phyloP scores from a whole-genome alignment of 2,888 invertebrate genomes.

The Catocala nupta region DNA sequence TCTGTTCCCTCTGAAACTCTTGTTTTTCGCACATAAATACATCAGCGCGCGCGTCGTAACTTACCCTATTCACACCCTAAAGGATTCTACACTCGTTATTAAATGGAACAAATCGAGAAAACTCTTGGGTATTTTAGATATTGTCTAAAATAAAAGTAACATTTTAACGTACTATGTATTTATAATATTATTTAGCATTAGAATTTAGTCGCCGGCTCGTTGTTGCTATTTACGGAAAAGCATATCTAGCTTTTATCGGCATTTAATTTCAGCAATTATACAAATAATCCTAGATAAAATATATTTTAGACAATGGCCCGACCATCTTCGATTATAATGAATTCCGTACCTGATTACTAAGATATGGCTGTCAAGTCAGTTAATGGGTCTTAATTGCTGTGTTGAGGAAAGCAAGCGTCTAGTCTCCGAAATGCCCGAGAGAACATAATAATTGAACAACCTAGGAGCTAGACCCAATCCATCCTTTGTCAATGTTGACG shows the following conservation, averaged over 20 bases:
- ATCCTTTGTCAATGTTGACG: no score
- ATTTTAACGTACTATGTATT: constrained; percentile 38
- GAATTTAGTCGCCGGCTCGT: no score
- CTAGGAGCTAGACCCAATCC: no score
- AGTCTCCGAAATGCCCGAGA: constrained; percentile 26
- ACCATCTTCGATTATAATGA: constrained; percentile 23
- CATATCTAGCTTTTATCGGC: no score
- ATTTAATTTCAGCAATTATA: no score
- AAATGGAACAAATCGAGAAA: constrained; percentile 67
- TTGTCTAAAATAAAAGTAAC: constrained; percentile 59
- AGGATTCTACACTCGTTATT: constrained; percentile 64
- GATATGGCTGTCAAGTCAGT: constrained; percentile 29
- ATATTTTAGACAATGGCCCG: no score
- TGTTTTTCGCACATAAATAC: constrained; percentile 57
- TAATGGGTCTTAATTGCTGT: constrained; percentile 42
- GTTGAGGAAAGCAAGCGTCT: constrained; percentile 18
- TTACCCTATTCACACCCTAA: constrained; percentile 58
- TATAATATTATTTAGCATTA: no score
- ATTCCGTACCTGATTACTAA: constrained; percentile 43
- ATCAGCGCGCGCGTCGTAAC: constrained; percentile 43
- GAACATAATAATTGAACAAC: constrained; percentile 8
- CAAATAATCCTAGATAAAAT: no score
- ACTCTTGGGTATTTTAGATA: constrained; percentile 61
- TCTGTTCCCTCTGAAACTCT: constrained; percentile 44
- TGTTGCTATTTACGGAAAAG: no score